Evolutionary conservation across 2,797 vertebrate species (phyloP).

Genomic region (Enteromius afrohamiltoni): DNA sequence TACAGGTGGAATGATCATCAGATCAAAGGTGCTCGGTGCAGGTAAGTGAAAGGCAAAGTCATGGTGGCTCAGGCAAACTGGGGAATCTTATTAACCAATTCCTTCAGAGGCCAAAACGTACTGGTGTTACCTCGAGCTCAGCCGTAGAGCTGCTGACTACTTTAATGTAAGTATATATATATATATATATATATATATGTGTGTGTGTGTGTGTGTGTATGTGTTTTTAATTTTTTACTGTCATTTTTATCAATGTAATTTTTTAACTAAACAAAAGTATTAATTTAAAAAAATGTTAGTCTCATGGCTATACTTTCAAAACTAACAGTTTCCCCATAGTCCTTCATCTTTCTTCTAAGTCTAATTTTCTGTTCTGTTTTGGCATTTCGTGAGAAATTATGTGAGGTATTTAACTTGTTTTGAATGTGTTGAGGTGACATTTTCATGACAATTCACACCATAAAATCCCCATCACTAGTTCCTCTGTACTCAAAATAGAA

Average conservation of each 20-base stretch:
- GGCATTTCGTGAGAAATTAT: background rate
- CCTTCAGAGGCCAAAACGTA: no score
- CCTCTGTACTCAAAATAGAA: constrained; percentile 21
- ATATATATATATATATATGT: no score
- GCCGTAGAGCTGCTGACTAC: no score
- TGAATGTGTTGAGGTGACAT: background rate
- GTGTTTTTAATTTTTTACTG: background rate
- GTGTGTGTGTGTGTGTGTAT: no score
- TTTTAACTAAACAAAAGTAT: background rate
- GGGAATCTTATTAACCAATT: no score
- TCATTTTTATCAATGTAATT: background rate
- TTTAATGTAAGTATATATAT: no score
- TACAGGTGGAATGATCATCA: no score
- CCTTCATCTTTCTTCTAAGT: background rate
- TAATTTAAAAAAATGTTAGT: background rate
- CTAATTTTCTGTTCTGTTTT: background rate
- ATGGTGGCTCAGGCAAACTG: no score
- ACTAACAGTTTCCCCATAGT: background rate
- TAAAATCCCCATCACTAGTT: background rate
- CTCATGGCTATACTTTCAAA: background rate
- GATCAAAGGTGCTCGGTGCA: no score
- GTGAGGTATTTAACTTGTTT: background rate
- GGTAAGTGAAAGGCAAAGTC: no score
- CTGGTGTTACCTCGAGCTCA: no score
- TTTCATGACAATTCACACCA: constrained; percentile 6